phyloP scores from a whole-genome alignment of 2,113 vertebrate genomes.

The Polypterus senegalus region DNA sequence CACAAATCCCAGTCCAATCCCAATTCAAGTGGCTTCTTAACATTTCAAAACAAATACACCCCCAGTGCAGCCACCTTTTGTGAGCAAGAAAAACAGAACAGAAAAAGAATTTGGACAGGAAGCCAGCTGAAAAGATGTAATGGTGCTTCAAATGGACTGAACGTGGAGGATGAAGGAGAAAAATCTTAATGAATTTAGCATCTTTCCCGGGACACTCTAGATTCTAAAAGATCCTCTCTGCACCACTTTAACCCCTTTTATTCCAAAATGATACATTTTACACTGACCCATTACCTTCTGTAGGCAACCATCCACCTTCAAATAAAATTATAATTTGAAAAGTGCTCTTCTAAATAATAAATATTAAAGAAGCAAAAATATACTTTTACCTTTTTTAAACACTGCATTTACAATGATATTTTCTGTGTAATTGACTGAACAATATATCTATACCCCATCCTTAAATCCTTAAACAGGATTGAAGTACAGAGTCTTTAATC shows the following conservation, averaged over 20 bases:
- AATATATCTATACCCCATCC: too few relatives aligned
- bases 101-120: slow-evolving; percentile 66
- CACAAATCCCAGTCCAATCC: slow-evolving; percentile 53
- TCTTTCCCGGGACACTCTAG: slow-evolving; percentile 53
- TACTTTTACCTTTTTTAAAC: too few relatives aligned
- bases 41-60: slow-evolving; percentile 47
- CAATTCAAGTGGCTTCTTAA: slow-evolving; percentile 44
- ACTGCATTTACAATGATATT: too few relatives aligned
- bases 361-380: too few relatives aligned
- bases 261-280: slow-evolving; percentile 1
- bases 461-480: too few relatives aligned
- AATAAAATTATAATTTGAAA: too few relatives aligned
- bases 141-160: slow-evolving; percentile 57
- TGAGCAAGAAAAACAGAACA: slow-evolving; percentile 49
- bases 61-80: slow-evolving; percentile 61
- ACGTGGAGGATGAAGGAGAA: slow-evolving; percentile 42
- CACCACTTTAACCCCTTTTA: slow-evolving; percentile 19
- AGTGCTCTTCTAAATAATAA: too few relatives aligned
- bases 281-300: too few relatives aligned
- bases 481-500: too few relatives aligned
- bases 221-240: slow-evolving; percentile 29
- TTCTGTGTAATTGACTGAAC: too few relatives aligned
- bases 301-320: too few relatives aligned
- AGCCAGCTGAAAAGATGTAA: slow-evolving; percentile 72
- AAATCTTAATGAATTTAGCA: slow-evolving; percentile 60